Evolutionary conservation across 2,113 vertebrate species (phyloP).

Genomic region (Proteles cristata): DNA sequence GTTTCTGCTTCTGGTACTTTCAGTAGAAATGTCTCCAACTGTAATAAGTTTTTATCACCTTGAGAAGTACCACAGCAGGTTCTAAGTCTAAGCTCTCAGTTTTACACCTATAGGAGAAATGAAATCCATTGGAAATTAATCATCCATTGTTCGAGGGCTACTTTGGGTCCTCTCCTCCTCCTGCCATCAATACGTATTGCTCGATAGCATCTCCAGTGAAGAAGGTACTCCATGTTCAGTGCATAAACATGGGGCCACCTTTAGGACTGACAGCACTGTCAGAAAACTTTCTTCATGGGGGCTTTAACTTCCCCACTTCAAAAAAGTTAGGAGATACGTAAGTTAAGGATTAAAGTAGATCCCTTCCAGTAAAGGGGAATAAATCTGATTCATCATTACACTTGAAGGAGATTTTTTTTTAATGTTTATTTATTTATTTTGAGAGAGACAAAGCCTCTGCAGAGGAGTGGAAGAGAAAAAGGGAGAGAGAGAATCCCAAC

Average conservation of each 20-base stretch:
- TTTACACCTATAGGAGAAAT: neutral
- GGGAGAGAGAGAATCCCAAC: too few relatives aligned
- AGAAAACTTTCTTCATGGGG: neutral
- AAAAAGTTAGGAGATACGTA: neutral
- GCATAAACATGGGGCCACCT: neutral
- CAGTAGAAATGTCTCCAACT: neutral
- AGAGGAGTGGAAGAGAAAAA: too few relatives aligned
- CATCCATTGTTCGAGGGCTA: neutral
- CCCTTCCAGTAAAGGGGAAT: neutral
- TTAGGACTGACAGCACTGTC: neutral
- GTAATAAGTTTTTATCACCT: conserved; percentile 42
- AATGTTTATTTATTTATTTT: too few relatives aligned
- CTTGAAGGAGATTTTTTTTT: neutral
- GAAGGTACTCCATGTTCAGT: neutral
- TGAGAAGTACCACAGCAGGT: neutral
- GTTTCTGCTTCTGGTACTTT: neutral
- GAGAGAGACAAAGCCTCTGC: too few relatives aligned
- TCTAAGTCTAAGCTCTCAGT: neutral
- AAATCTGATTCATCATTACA: neutral
- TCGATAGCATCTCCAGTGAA: neutral
- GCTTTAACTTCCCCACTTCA: neutral
- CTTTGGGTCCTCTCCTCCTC: neutral
- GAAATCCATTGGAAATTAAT: neutral
- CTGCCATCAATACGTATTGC: neutral
- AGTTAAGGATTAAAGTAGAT: neutral